Percentiles rank a stretch among this genome's conserved stretches.
phyloP scores from a whole-genome alignment of 92 coral and sea anemone genomes.

The Phenganax marumi region DNA sequence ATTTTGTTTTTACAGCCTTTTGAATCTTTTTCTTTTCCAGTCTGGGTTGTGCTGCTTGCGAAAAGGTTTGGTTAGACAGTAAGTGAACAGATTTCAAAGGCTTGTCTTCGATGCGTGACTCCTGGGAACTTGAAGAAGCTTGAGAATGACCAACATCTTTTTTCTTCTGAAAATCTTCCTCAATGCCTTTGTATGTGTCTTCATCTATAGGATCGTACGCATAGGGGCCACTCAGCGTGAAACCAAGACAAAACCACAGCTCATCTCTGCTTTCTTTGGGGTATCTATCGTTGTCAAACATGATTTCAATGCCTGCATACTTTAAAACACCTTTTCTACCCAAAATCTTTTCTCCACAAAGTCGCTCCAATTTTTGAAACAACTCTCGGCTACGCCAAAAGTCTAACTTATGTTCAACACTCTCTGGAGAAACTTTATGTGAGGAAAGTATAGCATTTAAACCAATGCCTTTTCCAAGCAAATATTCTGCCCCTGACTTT shows the following conservation, averaged over 20 bases:
- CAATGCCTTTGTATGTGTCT: constrained; percentile 47
- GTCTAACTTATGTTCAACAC: constrained; percentile 47
- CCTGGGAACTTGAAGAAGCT: constrained; percentile 4
- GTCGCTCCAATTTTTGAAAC: constrained; percentile 55
- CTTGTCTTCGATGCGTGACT: neutral
- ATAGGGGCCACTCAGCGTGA: constrained; percentile 63
- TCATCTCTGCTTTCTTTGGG: constrained; percentile 67
- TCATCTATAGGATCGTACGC: constrained; percentile 67
- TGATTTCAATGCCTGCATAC: constrained; percentile 61
- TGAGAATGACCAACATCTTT: neutral
- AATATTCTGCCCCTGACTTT: constrained; percentile 64
- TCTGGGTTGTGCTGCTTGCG: neutral
- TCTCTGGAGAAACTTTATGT: constrained; percentile 38
- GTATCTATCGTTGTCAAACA: constrained; percentile 57
- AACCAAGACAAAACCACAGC: constrained; percentile 68
- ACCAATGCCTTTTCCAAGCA: constrained; percentile 62
- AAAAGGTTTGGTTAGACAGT: neutral
- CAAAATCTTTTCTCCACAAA: constrained; percentile 58
- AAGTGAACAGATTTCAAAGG: neutral
- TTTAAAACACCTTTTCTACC: constrained; percentile 49
- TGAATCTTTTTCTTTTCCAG: neutral
- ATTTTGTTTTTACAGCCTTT: neutral
- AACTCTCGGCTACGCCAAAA: constrained; percentile 62
- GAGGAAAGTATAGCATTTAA: constrained; percentile 49
- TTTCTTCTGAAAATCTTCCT: neutral